Evolutionary conservation across 1,140 invertebrate species (phyloP).

Genomic region (Drosophila serrata): DNA sequence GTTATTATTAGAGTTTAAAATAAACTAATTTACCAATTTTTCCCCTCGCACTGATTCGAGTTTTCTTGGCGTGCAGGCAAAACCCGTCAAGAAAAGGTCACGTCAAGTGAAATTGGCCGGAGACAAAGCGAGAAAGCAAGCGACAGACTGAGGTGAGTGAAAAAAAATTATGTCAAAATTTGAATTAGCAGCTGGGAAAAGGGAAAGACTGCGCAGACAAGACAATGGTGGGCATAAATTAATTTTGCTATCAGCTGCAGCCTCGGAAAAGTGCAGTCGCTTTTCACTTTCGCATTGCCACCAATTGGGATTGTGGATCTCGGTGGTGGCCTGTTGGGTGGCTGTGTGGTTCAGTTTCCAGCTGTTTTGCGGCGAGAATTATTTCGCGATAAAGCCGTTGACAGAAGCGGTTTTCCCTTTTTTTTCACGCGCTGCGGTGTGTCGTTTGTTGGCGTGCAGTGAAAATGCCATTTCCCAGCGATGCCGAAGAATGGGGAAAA

Average conservation of each 20-base stretch:
- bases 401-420: conserved; percentile 53
- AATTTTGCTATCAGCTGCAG: conserved; percentile 65
- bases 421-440: conserved; percentile 19
- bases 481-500: conserved; percentile 52
- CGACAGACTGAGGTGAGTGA: conserved; percentile 27
- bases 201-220: conserved; percentile 37
- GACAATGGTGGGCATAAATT: conserved; percentile 74
- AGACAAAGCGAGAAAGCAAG: conserved; percentile 72
- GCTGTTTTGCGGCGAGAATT: conserved; percentile 58
- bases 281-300: conserved; percentile 71
- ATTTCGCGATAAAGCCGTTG: conserved; percentile 48
- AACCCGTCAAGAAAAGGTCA: conserved; percentile 63
- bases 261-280: conserved; percentile 56
- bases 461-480: conserved; percentile 59
- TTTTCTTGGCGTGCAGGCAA: conserved; percentile 18
- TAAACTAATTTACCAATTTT: too few species aligned
- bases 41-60: not conserved
- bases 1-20: too few species aligned
- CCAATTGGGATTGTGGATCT: conserved; percentile 18
- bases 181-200: conserved; percentile 68
- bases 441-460: conserved; percentile 43
- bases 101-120: conserved; percentile 70
- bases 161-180: conserved; percentile 82
- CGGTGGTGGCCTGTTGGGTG: not conserved
- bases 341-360: conserved; percentile 49